Base-by-base conservation (phyloP, 2,888 invertebrate species). In the Xanthostigma xanthostigma region DNA sequence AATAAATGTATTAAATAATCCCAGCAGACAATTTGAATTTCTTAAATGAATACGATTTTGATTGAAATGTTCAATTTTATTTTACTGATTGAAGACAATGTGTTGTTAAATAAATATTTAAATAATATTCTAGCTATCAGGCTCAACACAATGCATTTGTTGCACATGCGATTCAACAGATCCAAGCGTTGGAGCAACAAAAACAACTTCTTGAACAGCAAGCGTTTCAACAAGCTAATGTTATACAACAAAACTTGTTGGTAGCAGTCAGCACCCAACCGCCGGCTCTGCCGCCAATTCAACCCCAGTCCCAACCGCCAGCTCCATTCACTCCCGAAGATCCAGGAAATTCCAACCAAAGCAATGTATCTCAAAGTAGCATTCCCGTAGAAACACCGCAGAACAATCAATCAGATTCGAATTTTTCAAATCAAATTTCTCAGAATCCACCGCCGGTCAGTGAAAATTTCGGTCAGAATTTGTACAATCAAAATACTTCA, bases 101-200 rank as follows among this genome's bases (percentile, higher is more conserved):
- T 44, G 39, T 42, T n/a, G 27, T n/a, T 42, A 13, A 14, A n/a
- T 42, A 42, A n/a, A n/a, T 42, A n/a, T 42, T n/a, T 42, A 13
- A 42, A 42, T 14, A n/a, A 41, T 44, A 41, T 66, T 70, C 48
- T 62, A 83, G 81, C 59, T 90, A 93, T 61, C 86, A 92, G 69
- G 80, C 86, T 39, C 97, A 98, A 63, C 97, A 98, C 70, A 88
- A 93, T 66, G 89, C 94, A 10, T 97, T 94, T 64, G 87, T 92
- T 10, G 78, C 83, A 50, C 97, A 97, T 69, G 86, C 94, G 8
- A 74, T 86, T 67, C 84, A 88, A 62, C 91, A 91, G 66, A 88
- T 93, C 58, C 83, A 87, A 59, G 86, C 82, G 57, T 70, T 86
- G 45, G 87, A 90, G 62, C 81, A 84, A 64, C 87, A 88, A 62